phyloP scores from a whole-genome alignment of 2,888 invertebrate genomes.

The Drosophila putrida region DNA sequence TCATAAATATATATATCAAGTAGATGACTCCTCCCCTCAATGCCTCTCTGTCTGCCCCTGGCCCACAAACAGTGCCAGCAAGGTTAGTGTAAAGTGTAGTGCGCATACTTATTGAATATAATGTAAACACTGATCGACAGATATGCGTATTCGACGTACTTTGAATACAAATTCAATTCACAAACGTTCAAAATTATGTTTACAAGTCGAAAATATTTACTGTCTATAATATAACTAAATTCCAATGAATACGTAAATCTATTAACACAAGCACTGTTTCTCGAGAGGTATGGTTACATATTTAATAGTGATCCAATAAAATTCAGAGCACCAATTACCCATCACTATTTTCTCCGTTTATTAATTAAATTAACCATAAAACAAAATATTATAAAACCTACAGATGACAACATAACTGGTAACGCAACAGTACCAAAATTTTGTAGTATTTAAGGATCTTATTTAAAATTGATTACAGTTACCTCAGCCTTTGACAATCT shows the following conservation, averaged over 20 bases:
- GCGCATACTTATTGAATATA: conserved; percentile 48
- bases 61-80: conserved; percentile 25
- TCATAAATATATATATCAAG: conserved; percentile 32
- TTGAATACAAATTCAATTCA: conserved; percentile 28
- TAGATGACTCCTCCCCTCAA: background rate
- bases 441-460: too few relatives aligned
- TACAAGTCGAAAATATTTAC: conserved; percentile 5
- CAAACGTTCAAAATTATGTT: conserved; percentile 18
- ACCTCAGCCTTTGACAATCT: too few relatives aligned
- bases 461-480: too few relatives aligned
- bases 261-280: background rate
- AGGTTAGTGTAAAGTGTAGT: conserved; percentile 33
- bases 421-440: too few relatives aligned
- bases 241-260: background rate
- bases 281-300: background rate
- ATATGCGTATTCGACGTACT: conserved; percentile 27
- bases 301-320: too few relatives aligned
- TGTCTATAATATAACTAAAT: conserved; percentile 2
- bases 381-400: too few relatives aligned
- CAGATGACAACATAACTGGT: too few relatives aligned
- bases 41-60: conserved; percentile 13
- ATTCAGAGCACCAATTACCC: too few relatives aligned
- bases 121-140: conserved; percentile 49
- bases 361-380: too few relatives aligned
- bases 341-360: too few relatives aligned